Percentiles rank a stretch among this genome's conserved stretches.
These are phyloP conservation scores for Phoebastria nigripes DNA, from an alignment of 2,797 vertebrate species.

Conservation along the genomic window DNA sequence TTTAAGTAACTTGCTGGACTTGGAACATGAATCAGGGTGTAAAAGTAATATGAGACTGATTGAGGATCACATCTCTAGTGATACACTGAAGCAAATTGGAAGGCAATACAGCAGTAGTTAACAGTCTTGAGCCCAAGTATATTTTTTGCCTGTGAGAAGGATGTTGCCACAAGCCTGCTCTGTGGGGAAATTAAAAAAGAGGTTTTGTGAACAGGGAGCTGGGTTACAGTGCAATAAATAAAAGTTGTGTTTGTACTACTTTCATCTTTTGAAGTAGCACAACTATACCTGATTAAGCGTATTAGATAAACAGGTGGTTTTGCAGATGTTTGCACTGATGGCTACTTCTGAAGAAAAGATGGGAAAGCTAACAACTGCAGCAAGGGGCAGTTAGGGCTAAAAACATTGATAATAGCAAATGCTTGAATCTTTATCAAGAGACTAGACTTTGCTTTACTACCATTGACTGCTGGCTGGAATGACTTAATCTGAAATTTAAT, in stretches of 20 bases:
- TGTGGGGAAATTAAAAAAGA: background rate
- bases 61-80: background rate
- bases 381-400: background rate
- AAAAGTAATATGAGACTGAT: background rate
- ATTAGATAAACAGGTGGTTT: background rate
- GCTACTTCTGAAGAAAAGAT: background rate
- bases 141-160: background rate
- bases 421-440: background rate
- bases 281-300: background rate
- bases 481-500: conserved; percentile 12
- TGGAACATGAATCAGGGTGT: background rate
- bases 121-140: background rate
- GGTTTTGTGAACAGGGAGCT: background rate
- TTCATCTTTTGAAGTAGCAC: background rate
- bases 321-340: background rate
- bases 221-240: background rate
- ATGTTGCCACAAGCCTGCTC: background rate
- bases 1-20: background rate
- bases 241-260: background rate
- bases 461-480: conserved; percentile 9
- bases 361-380: background rate
- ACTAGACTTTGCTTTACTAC: background rate
- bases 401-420: background rate
- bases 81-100: background rate
- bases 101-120: background rate